These are phyloP conservation scores for Trichoplusia ni DNA, from an alignment of 1,140 invertebrate genomes.

Conservation along the genomic window DNA sequence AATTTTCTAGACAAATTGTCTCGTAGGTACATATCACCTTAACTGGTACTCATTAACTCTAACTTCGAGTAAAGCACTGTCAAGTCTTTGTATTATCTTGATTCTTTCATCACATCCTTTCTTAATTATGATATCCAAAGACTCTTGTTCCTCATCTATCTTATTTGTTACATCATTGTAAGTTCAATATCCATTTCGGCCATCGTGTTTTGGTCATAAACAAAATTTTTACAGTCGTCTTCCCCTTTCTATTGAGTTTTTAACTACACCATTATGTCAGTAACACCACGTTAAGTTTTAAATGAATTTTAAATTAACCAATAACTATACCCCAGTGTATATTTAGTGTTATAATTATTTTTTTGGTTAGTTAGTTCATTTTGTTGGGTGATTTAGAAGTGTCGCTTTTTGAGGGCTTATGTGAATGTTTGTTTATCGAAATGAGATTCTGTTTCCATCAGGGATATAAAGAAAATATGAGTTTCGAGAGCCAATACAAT, in stretches of 20 bases:
- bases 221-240: constrained; percentile 46
- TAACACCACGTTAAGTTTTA: constrained; percentile 51
- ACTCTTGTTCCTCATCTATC: background rate
- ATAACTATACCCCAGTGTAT: constrained; percentile 57
- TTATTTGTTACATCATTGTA: background rate
- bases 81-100: no score
- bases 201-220: constrained; percentile 44
- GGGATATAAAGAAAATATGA: no score
- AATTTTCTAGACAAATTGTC: no score
- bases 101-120: no score
- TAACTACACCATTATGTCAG: constrained; percentile 58
- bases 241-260: constrained; percentile 50
- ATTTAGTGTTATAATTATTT: constrained; percentile 22
- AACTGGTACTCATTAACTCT: no score
- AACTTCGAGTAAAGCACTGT: no score
- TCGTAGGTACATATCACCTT: no score
- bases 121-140: no score
- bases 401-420: no score
- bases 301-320: constrained; percentile 67
- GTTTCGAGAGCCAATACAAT: no score
- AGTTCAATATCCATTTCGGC: constrained; percentile 16
- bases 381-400: constrained; percentile 29
- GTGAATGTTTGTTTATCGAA: no score
- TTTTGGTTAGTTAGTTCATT: constrained; percentile 47
- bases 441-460: no score